phyloP scores from a whole-genome alignment of 2,888 invertebrate genomes.

The Aspidiotus rigidus region DNA sequence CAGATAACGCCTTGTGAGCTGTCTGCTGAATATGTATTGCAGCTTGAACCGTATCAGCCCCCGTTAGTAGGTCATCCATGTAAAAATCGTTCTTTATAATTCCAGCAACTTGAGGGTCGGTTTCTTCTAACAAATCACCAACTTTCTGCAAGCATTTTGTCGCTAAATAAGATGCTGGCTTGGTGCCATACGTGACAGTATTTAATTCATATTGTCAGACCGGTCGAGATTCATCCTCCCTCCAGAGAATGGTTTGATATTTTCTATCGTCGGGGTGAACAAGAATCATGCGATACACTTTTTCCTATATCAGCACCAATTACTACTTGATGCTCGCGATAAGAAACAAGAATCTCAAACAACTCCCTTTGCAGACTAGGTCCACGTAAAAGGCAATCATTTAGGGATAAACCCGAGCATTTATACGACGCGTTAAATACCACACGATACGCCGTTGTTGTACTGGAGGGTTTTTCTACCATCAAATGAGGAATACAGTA shows the following conservation, averaged over 20 bases:
- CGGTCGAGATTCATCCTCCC: neutral
- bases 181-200: neutral
- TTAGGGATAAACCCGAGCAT: neutral
- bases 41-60: neutral
- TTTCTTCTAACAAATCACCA: neutral
- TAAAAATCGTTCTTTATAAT: neutral
- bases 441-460: no score
- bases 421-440: neutral
- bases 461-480: no score
- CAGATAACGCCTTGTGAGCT: neutral
- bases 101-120: neutral
- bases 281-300: no score
- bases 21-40: neutral
- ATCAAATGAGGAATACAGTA: neutral
- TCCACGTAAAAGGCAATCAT: neutral
- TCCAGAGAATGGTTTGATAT: constrained; percentile 6
- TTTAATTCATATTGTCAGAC: neutral
- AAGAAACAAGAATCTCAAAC: no score
- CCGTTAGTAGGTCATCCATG: neutral
- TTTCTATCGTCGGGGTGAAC: neutral
- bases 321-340: no score
- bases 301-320: no score
- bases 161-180: neutral
- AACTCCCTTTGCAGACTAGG: no score
- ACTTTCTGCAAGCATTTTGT: neutral